Conservation (phyloP, 37 sponge, comb jelly and placozoan genomes). For the Axinella damicornis region DNA sequence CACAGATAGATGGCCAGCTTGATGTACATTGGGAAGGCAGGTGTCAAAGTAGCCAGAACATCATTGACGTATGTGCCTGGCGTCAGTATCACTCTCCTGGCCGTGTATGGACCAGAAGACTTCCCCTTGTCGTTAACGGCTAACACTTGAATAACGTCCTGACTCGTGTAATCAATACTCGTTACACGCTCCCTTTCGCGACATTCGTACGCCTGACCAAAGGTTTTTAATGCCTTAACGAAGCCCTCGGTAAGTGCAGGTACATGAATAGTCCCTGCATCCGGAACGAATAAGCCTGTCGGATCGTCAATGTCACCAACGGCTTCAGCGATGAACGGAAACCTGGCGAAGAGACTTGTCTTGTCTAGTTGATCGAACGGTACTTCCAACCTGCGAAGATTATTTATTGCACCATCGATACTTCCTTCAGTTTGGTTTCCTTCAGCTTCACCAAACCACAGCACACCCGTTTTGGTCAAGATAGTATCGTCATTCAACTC, state of each 20-base stretch:
- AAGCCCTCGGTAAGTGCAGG: slow-evolving; percentile 5
- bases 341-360: not conserved
- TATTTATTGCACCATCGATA: slow-evolving; percentile 14
- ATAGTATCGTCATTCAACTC: not conserved
- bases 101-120: too few relatives aligned
- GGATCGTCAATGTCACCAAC: not conserved
- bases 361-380: not conserved
- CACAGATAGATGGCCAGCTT: slow-evolving; percentile 16
- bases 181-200: not conserved
- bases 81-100: slow-evolving; percentile 27
- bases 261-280: slow-evolving; percentile 28
- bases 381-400: not conserved
- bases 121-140: not conserved
- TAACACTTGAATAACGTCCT: not conserved
- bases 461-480: slow-evolving; percentile 19
- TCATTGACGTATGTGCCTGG: slow-evolving; percentile 35
- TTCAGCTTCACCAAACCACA: slow-evolving; percentile 34
- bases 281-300: not conserved
- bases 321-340: slow-evolving; percentile 37
- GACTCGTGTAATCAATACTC: slow-evolving; percentile 25
- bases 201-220: not conserved
- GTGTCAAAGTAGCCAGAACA: slow-evolving; percentile 2
- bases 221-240: slow-evolving; percentile 4
- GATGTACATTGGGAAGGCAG: not conserved
- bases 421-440: slow-evolving; percentile 20